Conservation (phyloP, 2,797 vertebrate genomes). For the Labroides dimidiatus region DNA sequence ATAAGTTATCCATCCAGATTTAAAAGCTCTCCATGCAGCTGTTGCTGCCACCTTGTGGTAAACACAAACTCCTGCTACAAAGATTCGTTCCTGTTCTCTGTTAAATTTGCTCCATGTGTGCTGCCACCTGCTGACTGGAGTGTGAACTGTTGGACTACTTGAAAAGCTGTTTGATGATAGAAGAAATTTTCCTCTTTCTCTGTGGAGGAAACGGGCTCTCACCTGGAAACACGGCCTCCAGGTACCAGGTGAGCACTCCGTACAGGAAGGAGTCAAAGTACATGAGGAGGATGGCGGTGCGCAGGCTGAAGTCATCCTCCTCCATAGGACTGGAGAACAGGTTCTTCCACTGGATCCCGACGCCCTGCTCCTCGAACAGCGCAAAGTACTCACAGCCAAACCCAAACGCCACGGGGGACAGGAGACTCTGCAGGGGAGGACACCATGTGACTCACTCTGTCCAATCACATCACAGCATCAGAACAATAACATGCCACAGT, state of each 20-base stretch:
- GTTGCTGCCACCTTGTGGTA: no score
- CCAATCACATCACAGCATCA: constrained; percentile 1
- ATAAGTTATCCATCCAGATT: no score
- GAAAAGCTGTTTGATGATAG: no score
- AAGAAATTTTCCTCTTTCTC: no score
- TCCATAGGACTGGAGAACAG: constrained; percentile 91
- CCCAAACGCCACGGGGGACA: constrained; percentile 96
- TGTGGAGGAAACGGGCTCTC: constrained; percentile 11
- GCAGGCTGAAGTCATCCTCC: constrained; percentile 92
- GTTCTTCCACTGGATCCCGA: constrained; percentile 96
- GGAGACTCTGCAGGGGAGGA: constrained; percentile 85
- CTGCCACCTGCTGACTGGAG: no score
- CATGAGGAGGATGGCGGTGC: constrained; percentile 91
- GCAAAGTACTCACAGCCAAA: constrained; percentile 97
- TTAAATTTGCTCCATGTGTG: no score
- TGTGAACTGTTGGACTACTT: no score
- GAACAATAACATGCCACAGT: rapidly evolving
- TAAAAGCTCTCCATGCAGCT: no score
- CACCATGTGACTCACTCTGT: constrained; percentile 2
- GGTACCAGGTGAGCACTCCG: constrained; percentile 95
- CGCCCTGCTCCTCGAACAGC: constrained; percentile 95
- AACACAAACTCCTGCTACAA: no score
- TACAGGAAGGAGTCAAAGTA: constrained; percentile 92
- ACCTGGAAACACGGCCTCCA: constrained; percentile 98
- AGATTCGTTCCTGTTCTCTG: no score